Evolutionary conservation across 2,113 vertebrate genomes (phyloP).

Genomic region (Corythornis madagascariensis): DNA sequence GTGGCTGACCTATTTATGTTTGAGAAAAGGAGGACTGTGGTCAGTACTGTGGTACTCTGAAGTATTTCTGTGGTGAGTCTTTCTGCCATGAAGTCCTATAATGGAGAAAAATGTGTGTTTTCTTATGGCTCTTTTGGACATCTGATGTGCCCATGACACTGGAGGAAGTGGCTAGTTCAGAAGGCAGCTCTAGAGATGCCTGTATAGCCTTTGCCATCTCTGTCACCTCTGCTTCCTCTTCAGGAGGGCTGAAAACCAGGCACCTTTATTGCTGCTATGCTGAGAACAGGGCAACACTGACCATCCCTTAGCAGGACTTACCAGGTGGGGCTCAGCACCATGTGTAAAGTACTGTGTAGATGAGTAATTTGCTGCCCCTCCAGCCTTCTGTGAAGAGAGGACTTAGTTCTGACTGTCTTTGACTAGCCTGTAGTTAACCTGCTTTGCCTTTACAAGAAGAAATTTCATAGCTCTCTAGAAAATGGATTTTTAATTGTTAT

Average conservation of each 20-base stretch:
- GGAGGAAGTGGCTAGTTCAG: background rate
- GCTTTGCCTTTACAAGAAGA: background rate
- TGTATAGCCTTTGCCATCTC: background rate
- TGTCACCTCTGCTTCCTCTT: background rate
- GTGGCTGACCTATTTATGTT: background rate
- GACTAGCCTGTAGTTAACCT: background rate
- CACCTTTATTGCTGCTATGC: background rate
- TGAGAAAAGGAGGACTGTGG: background rate
- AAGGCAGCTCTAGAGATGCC: background rate
- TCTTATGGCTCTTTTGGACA: background rate
- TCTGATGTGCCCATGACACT: background rate
- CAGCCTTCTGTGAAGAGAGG: background rate
- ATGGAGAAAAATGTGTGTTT: background rate
- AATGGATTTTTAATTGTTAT: background rate
- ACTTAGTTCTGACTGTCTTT: background rate
- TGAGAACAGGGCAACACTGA: background rate
- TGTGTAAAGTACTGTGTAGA: background rate
- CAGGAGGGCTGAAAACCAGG: background rate
- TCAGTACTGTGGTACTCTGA: background rate
- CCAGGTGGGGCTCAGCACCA: background rate
- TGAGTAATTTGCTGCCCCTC: background rate
- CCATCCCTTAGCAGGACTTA: background rate
- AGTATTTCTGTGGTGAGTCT: background rate
- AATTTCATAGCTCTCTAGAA: background rate
- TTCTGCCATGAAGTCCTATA: background rate